Evolutionary conservation across 2,888 invertebrate genomes (phyloP), one percentile per base, ranked within the genome.

Genomic region (Germaria angustata): DNA sequence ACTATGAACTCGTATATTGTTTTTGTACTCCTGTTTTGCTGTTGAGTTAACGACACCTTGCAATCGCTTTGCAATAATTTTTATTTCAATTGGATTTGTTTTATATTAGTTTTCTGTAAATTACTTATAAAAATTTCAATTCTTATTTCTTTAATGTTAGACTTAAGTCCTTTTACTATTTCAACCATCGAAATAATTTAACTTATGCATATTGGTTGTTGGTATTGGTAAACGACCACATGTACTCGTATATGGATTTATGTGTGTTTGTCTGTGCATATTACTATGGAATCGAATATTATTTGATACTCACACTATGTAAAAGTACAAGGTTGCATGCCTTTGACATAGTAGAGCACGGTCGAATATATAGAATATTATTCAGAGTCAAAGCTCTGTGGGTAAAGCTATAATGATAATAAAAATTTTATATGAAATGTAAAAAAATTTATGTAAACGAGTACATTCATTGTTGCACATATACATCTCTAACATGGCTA

Each of bases 391-490:
- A 55, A 63, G 28, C 39, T 39, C 63, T 36, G 65, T 71, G 46
- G 71, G 57, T 71, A 49, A 39, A 71, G 28, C 36, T 36, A 78
- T 71, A 65, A 49, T 4, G 9, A 22, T 7, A 20, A 34, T 51
- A 65, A 71, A 78, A 57, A 57, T 49, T 69, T 15, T 32, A 36
- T 13, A 49, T 65, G 63, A 57, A 69, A 69, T 20, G 55, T 15
- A 63, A 34, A n/a, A n/a, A n/a, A n/a, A n/a, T n/a, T n/a, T n/a
- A n/a, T n/a, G n/a, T n/a, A 28, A 7, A 17, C 20, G 13, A 32
- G 24, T 9, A 7, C 15, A 59, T 28, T 28, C 13, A 44, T 2
- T 65, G 20, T 20, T 3, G 17, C 5, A 57, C 7, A 8, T 17
- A 15, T 0, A 17, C 9, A 53, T 28, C 8, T 15, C 7, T 8